Percentiles rank a stretch among this genome's conserved stretches.
phyloP scores from a whole-genome alignment of 2,888 invertebrate species.

The Phengaris alcon region DNA sequence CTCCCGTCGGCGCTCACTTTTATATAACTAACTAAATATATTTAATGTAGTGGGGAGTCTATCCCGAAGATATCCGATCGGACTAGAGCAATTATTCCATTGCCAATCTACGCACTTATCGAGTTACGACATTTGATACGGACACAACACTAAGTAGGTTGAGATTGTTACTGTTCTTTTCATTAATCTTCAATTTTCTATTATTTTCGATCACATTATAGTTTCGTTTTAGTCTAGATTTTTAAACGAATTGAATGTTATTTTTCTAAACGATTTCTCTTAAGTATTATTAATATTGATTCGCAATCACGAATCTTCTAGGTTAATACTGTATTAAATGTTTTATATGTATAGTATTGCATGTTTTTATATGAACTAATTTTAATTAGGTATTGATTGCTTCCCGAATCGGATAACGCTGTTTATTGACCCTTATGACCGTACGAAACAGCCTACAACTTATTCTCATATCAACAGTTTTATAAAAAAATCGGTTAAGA shows the following conservation, averaged over 20 bases:
- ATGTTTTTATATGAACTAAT: neutral
- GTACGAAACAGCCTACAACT: too few relatives aligned
- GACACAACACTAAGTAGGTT: constrained; percentile 58
- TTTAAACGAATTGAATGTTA: neutral
- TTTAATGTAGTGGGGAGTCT: constrained; percentile 62
- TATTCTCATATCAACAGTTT: too few relatives aligned
- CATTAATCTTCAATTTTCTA: constrained; percentile 28
- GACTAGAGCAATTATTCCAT: constrained; percentile 72
- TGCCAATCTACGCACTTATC: constrained; percentile 73
- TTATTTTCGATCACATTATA: constrained; percentile 11
- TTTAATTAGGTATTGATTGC: neutral
- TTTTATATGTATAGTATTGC: too few relatives aligned
- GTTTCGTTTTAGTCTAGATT: constrained; percentile 11
- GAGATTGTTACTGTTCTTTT: constrained; percentile 49
- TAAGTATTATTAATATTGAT: neutral
- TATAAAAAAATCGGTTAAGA: too few relatives aligned
- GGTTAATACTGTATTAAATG: too few relatives aligned
- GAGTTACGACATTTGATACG: constrained; percentile 65
- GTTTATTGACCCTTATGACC: too few relatives aligned
- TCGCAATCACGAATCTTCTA: too few relatives aligned
- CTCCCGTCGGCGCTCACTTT: constrained; percentile 67
- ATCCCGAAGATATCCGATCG: constrained; percentile 73
- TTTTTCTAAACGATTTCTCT: neutral
- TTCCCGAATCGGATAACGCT: too few relatives aligned
- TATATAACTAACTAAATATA: constrained; percentile 77